A percentile compares a stretch with the other conserved stretches of the same genome.
phyloP scores from a whole-genome alignment of 2,888 invertebrate species.

The Stomorhina lunata region DNA sequence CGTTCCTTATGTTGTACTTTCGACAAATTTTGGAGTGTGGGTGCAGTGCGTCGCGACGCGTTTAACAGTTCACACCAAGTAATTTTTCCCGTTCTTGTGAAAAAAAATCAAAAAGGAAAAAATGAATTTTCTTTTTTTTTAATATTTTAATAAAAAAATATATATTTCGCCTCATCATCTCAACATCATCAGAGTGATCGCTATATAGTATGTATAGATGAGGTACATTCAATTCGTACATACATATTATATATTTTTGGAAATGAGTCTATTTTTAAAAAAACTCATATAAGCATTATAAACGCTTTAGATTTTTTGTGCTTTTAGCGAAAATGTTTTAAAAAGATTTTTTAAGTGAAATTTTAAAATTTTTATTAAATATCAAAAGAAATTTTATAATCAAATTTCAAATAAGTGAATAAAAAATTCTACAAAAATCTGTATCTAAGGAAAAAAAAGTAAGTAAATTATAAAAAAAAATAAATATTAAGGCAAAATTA shows the following conservation, averaged over 20 bases:
- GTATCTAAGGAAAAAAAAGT: background rate
- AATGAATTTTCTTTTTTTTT: conserved; percentile 18
- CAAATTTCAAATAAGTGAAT: background rate
- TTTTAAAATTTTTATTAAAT: conserved; percentile 63
- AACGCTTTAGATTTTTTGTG: conserved; percentile 46
- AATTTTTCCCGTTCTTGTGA: conserved; percentile 43
- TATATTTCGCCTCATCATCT: conserved; percentile 30
- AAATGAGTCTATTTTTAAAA: conserved; percentile 58
- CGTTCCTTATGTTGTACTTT: conserved; percentile 62
- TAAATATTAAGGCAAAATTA: background rate
- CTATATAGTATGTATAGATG: conserved; percentile 1
- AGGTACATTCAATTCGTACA: conserved; percentile 18
- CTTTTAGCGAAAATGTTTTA: conserved; percentile 41
- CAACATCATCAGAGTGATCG: background rate
- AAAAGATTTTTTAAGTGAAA: conserved; percentile 70
- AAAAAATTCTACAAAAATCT: background rate
- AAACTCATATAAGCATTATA: conserved; percentile 36
- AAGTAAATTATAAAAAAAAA: background rate
- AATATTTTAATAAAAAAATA: conserved; percentile 20
- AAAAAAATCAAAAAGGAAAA: conserved; percentile 29
- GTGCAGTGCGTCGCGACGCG: conserved; percentile 80
- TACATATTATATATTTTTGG: conserved; percentile 52
- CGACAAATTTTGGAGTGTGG: conserved; percentile 79
- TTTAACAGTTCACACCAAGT: conserved; percentile 68
- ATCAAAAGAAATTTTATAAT: conserved; percentile 52